These are phyloP conservation scores for Brachionus rubens DNA, from an alignment of 1,140 invertebrate genomes.

Conservation along the genomic window DNA sequence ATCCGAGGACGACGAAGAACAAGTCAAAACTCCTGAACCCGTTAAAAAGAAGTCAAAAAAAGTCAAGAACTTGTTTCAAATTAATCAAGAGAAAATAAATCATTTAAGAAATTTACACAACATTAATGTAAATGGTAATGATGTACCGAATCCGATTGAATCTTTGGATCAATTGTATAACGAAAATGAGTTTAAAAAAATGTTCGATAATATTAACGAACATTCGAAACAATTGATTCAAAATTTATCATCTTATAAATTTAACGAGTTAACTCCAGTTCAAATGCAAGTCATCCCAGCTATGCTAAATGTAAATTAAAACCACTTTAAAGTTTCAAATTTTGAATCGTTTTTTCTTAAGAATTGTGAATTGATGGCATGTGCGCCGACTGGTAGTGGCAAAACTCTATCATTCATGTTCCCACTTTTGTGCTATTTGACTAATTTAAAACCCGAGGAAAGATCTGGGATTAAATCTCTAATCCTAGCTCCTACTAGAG, in stretches of 20 bases:
- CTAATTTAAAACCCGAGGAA: slow-evolving; percentile 47
- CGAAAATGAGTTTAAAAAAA: slow-evolving; percentile 50
- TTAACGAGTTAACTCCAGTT: slow-evolving; percentile 78
- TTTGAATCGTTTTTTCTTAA: slow-evolving; percentile 52
- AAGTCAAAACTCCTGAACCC: not conserved
- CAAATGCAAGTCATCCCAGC: slow-evolving; percentile 89
- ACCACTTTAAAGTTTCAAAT: not conserved
- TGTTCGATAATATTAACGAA: slow-evolving; percentile 2
- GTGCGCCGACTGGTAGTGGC: slow-evolving; percentile 68
- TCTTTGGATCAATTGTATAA: slow-evolving; percentile 67
- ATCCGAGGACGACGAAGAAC: not conserved
- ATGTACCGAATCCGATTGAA: slow-evolving; percentile 71
- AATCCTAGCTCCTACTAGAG: slow-evolving; percentile 37
- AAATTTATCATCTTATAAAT: slow-evolving; percentile 73
- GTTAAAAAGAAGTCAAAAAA: slow-evolving; percentile 1
- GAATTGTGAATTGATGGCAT: slow-evolving; percentile 80
- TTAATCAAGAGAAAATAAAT: slow-evolving; percentile 36
- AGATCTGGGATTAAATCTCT: slow-evolving; percentile 24
- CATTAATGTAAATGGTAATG: slow-evolving; percentile 63
- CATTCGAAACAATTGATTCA: slow-evolving; percentile 64
- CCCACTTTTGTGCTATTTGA: slow-evolving; percentile 35
- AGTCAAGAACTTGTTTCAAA: slow-evolving; percentile 14
- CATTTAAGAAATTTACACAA: slow-evolving; percentile 30
- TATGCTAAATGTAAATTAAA: slow-evolving; percentile 66
- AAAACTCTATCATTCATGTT: slow-evolving; percentile 44